Evolutionary conservation across 2,113 vertebrate genomes (phyloP), one percentile per base, ranked within the genome.

Genomic region (Argyrosomus japonicus): DNA sequence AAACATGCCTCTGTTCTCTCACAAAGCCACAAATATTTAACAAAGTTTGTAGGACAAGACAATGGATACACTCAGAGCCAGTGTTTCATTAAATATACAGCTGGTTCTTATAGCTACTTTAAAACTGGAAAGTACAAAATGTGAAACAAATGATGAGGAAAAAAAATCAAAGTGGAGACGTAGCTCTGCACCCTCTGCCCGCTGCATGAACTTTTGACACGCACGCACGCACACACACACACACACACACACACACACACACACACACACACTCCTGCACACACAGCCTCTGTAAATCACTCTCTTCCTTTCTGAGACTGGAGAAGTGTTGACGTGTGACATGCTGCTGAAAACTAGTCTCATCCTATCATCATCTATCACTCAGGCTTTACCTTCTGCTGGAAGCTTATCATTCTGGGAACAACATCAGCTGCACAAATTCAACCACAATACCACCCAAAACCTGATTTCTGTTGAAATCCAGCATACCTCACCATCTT

Each of bases 191-290:
- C 77, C 58, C 71, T 60, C 54, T 89, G 86, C 68, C 88, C 87
- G 85, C 75, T 78, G 84, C 68, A 19, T 92, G 90, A 94, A 92
- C 93, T 58, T 79, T 36, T 85, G 82, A 91, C 89, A 90, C 79
- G 67, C 69, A 64, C 80, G 53, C 40, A 29, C 27, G 29, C 19
- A 51, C 64, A 62, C 67, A 60, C 54, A 68, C 60, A 58, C 69
- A 56, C 54, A 64, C 64, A 51, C 70, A 60, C 50, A 50, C 21
- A 29, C n/a, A 54, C 64, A 63, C 67, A 60, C 54, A 68, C 61
- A 60, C 70, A 56, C 54, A 61, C 64, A 56, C 70, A 60, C 50
- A 51, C 51, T 75, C 77, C 81, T 64, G 48, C 77, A 50, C 65
- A 64, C 65, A 50, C 48, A 68, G 61, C 61, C 60, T 72, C 64